phyloP scores from a whole-genome alignment of 2,797 vertebrate species.

The Gadopsis bispinosus region DNA sequence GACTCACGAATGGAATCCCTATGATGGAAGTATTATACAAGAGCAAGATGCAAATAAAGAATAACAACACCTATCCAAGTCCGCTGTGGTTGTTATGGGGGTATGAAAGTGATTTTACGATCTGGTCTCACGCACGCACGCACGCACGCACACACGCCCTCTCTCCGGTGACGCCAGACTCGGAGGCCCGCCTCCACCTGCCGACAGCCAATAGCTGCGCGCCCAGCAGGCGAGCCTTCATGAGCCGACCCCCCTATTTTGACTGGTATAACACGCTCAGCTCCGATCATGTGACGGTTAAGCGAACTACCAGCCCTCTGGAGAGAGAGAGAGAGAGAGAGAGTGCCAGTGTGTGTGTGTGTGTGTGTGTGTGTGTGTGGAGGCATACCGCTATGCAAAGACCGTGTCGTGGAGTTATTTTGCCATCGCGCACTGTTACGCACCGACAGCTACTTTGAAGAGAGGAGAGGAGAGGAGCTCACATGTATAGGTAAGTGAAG shows the following conservation, averaged over 20 bases:
- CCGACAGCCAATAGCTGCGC: slow-evolving; percentile 85
- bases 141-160: slow-evolving; percentile 14
- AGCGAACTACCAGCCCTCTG: slow-evolving; percentile 67
- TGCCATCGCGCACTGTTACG: slow-evolving; percentile 75
- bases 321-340: slow-evolving; percentile 36
- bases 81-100: background rate
- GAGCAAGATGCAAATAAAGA: background rate
- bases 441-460: slow-evolving; percentile 60
- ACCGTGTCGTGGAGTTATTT: slow-evolving; percentile 51
- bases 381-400: slow-evolving; percentile 59
- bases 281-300: slow-evolving; percentile 81
- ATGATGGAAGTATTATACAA: background rate
- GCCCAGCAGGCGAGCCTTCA: slow-evolving; percentile 91
- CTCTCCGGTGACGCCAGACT: slow-evolving; percentile 52
- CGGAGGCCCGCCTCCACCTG: slow-evolving; percentile 61
- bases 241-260: slow-evolving; percentile 82
- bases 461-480: slow-evolving; percentile 46
- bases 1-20: background rate
- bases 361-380: background rate
- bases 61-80: background rate
- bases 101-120: slow-evolving; percentile 33
- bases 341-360: slow-evolving; percentile 15
- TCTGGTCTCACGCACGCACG: slow-evolving; percentile 12
- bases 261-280: slow-evolving; percentile 58
- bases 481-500: slow-evolving; percentile 61